Evolutionary conservation across 2,888 invertebrate species (phyloP), one percentile per base, ranked within the genome.

Genomic region (Hypsopygia costalis): DNA sequence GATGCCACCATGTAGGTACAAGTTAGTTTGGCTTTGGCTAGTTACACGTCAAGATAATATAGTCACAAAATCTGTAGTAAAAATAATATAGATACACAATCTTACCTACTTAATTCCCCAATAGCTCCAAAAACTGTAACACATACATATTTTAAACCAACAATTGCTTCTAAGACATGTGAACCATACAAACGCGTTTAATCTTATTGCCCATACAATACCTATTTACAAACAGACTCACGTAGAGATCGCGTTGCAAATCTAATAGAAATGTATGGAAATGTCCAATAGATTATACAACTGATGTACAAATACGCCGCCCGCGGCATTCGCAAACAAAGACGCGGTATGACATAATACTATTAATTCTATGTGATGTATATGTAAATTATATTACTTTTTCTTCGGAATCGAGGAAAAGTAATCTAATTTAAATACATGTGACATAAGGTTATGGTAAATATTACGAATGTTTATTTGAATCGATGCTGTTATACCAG

Each of bases 231-330:
- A 10, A 4, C 5, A 11, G 31, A 11, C 11, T 31, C 31, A 31
- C 31, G 31, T 31, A 7, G 6, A 29, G 9, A 31, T 11, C 7
- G 11, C n/a, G 6, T 25, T 25, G n/a, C 25, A 25, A 31, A 31
- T 31, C 31, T 31, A 31, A 39, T 39, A 32, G 32, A 12, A 16
- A 33, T 33, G 25, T 20, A 39, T 39, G 33, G 39, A 33, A 39
- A 39, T 39, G 16, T 27, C 39, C 33, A 6, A 33, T 32, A 33
- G 27, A 32, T 39, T 39, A 39, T 39, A 39, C 33, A 39, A 39
- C 33, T 1, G 6, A 31, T 12, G 31, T 11, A 31, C 31, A 10
- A 31, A 31, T 6, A 7, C 6, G 11, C 16, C 10, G 16, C 12
- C 10, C 12, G 33, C 27, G 33, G 33, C 33, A 20, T 39, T 11